Conservation (phyloP, 2,113 vertebrate genomes). For the Marmota flaviventris region DNA sequence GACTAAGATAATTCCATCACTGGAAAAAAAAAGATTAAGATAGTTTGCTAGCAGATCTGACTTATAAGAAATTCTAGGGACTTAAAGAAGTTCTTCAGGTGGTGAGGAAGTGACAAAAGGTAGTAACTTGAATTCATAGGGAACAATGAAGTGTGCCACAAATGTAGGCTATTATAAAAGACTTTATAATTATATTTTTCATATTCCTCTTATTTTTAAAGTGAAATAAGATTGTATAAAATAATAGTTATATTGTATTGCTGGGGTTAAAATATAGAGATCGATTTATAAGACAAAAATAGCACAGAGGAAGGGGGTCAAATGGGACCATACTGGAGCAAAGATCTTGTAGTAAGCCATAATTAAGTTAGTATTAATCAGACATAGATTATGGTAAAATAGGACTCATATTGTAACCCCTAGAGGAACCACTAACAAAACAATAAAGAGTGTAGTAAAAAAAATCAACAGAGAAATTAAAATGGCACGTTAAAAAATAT, state of each 20-base stretch:
- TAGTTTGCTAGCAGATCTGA: neutral
- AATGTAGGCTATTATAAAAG: neutral
- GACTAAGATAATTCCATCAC: too few species aligned
- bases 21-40: neutral
- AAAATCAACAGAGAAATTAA: neutral
- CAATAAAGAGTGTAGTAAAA: neutral
- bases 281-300: conserved; percentile 27
- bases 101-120: neutral
- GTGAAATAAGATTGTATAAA: neutral
- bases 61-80: neutral
- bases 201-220: neutral
- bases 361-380: conserved; percentile 26
- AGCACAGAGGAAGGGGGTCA: neutral
- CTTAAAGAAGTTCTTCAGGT: neutral
- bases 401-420: neutral
- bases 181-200: neutral
- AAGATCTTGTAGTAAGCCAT: neutral
- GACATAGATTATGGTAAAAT: neutral
- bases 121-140: neutral
- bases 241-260: conserved; percentile 25
- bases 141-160: neutral
- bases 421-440: conserved; percentile 5
- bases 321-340: neutral
- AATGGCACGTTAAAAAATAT: neutral
- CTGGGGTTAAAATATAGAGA: conserved; percentile 23